phyloP scores from a whole-genome alignment of 2,113 vertebrate genomes.

The Syngnathus scovelli region DNA sequence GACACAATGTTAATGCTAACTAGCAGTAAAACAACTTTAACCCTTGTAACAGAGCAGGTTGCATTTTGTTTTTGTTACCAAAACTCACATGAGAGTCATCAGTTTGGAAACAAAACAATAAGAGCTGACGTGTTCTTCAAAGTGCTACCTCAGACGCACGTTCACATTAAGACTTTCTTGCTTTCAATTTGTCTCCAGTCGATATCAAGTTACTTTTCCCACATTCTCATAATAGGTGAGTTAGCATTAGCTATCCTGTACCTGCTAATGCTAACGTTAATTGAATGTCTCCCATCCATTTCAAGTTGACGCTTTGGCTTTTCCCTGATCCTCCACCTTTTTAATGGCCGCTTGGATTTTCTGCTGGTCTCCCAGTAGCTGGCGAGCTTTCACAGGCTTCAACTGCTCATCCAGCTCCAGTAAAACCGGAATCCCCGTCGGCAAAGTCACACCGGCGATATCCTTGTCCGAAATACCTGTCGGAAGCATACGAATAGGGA shows the following conservation, averaged over 20 bases:
- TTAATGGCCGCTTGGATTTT: slow-evolving; percentile 93
- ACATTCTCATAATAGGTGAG: neutral
- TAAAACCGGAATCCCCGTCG: slow-evolving; percentile 88
- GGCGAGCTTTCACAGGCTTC: slow-evolving; percentile 76
- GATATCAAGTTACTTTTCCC: neutral
- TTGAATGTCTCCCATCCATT: neutral
- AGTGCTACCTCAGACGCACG: neutral
- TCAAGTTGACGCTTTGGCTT: slow-evolving; percentile 69
- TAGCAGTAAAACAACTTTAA: neutral
- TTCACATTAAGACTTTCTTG: neutral
- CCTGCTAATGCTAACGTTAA: neutral
- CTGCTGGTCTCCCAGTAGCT: slow-evolving; percentile 87
- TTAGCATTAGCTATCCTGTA: neutral
- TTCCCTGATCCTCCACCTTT: slow-evolving; percentile 97
- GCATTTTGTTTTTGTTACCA: neutral
- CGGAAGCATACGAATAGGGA: slow-evolving; percentile 1
- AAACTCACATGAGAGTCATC: neutral
- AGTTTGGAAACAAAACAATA: neutral
- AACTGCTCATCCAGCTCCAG: slow-evolving; percentile 89
- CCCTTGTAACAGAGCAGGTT: neutral
- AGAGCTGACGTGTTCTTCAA: neutral
- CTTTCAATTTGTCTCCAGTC: neutral
- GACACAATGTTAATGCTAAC: neutral
- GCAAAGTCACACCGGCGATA: slow-evolving; percentile 85
- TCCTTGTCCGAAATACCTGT: slow-evolving; percentile 87